Evolutionary conservation across 2,797 vertebrate species (phyloP).

Genomic region (Xerus rutilus): DNA sequence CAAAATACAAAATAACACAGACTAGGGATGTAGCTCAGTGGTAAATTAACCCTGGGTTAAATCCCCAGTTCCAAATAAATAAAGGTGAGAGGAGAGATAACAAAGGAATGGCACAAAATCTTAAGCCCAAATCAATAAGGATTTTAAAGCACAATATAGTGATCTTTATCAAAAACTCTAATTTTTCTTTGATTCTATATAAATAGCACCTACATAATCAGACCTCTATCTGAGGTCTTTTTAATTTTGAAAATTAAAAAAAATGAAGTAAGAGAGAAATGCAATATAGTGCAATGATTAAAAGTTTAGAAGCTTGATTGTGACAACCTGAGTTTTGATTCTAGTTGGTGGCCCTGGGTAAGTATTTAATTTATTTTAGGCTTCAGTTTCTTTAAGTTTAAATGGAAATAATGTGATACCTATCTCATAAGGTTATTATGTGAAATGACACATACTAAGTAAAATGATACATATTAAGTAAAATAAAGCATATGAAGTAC

Average conservation of each 20-base stretch:
- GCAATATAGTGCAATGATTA: background rate
- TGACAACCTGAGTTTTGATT: background rate
- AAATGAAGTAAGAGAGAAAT: constrained; percentile 8
- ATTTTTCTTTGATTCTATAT: background rate
- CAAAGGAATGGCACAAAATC: background rate
- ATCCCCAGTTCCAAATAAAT: too few species aligned
- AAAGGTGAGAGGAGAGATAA: background rate
- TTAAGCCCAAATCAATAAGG: background rate
- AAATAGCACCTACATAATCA: background rate
- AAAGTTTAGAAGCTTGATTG: background rate
- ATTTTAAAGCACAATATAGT: background rate
- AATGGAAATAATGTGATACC: background rate
- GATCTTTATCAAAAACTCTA: background rate
- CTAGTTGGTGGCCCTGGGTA: background rate
- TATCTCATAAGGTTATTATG: background rate
- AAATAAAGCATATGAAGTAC: background rate
- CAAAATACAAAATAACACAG: too few species aligned
- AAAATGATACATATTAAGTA: background rate
- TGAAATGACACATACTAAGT: background rate
- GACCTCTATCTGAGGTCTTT: background rate
- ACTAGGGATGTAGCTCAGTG: too few species aligned
- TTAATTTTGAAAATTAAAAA: constrained; percentile 23
- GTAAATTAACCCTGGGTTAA: too few species aligned
- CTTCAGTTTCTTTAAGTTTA: background rate
- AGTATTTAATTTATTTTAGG: constrained; percentile 2